Evolutionary conservation across 2,888 invertebrate genomes (phyloP).

Genomic region (Odontocerum albicorne): DNA sequence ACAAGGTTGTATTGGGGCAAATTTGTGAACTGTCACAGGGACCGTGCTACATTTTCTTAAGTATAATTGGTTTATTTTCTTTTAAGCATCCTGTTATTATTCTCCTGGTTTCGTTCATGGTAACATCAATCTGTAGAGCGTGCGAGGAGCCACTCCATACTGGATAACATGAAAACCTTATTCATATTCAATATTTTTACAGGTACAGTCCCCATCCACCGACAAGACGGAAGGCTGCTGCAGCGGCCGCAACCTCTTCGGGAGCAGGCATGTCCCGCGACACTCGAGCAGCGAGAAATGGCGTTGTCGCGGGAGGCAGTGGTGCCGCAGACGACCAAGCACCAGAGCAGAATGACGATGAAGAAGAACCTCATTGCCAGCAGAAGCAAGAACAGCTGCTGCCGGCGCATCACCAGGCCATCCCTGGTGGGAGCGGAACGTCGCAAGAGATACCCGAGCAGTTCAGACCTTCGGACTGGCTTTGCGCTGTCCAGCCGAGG

Average conservation of each 20-base stretch:
- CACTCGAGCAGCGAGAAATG: constrained; percentile 18
- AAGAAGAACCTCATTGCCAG: too few relatives aligned
- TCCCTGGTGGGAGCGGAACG: constrained; percentile 15
- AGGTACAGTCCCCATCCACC: constrained; percentile 42
- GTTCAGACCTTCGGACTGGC: constrained; percentile 89
- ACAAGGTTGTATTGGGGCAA: too few relatives aligned
- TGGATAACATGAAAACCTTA: too few relatives aligned
- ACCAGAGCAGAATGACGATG: constrained; percentile 39
- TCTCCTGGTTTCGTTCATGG: too few relatives aligned
- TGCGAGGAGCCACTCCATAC: background rate
- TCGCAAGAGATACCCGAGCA: constrained; percentile 67
- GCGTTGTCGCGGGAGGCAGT: background rate
- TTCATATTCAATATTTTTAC: too few relatives aligned
- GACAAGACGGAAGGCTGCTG: constrained; percentile 35
- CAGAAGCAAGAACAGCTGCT: too few relatives aligned
- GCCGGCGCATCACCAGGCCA: background rate
- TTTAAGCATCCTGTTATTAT: too few relatives aligned
- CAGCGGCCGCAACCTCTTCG: constrained; percentile 20
- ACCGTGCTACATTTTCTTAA: too few relatives aligned
- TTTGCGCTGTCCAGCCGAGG: constrained; percentile 85
- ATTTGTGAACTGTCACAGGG: too few relatives aligned
- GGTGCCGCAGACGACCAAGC: constrained; percentile 30
- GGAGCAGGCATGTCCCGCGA: constrained; percentile 4
- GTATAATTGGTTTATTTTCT: too few relatives aligned
- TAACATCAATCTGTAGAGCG: too few relatives aligned